Conservation (phyloP, 2,888 invertebrate genomes). For the Lasioglossum malachurum region DNA sequence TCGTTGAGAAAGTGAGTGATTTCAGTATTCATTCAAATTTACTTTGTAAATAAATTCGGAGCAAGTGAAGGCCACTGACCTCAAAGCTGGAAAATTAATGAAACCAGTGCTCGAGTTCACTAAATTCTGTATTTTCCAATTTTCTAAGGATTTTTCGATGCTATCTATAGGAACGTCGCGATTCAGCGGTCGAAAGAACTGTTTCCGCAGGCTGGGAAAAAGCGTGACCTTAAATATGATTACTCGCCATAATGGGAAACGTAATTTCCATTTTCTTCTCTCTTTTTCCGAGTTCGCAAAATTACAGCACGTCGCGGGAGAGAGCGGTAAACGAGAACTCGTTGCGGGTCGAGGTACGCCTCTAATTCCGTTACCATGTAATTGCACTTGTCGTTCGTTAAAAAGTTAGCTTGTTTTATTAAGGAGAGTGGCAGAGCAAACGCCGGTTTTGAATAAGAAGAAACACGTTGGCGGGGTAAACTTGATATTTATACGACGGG, state of each 20-base stretch:
- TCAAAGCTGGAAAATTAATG: background rate
- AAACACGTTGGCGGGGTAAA: constrained; percentile 61
- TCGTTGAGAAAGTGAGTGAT: no score
- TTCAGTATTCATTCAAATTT: background rate
- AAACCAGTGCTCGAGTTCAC: background rate
- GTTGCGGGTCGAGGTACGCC: constrained; percentile 20
- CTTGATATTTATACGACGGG: constrained; percentile 65
- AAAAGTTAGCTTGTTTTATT: constrained; percentile 73
- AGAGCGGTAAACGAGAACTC: constrained; percentile 26
- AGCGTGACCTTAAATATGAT: background rate
- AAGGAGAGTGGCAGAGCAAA: constrained; percentile 13
- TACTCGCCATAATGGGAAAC: background rate
- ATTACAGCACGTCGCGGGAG: background rate
- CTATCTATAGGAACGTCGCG: background rate
- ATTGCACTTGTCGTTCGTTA: constrained; percentile 72
- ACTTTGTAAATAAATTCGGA: background rate
- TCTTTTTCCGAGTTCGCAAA: background rate
- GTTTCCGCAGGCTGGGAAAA: background rate
- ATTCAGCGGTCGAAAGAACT: background rate
- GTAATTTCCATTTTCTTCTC: background rate
- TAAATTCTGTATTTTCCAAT: background rate
- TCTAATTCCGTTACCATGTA: constrained; percentile 54
- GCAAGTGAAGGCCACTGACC: background rate
- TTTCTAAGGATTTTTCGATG: background rate
- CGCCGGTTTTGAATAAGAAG: constrained; percentile 59